Base-by-base conservation (phyloP, 2,113 vertebrate species). In the Platycercus adscitus region DNA sequence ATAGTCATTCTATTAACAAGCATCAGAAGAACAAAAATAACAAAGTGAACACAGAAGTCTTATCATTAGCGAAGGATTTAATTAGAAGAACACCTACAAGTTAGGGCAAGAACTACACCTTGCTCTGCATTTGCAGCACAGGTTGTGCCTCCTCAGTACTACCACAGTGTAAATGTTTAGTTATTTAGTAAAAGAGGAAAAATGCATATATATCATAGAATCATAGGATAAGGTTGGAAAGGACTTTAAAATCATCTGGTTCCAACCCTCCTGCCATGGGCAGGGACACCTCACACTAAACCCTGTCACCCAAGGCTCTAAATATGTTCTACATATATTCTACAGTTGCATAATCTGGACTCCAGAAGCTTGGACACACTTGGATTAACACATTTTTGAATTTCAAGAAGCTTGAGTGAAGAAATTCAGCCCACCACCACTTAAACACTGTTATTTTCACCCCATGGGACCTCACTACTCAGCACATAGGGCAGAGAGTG, bases 21-120 rank as follows among this genome's bases (percentile, higher is more conserved):
- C 4, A 75, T 81, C 37, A 53, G 61, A 88, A 92, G 33, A 66
- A 66, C 66, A 82, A 86, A 92, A 92, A 63, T 69, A 91, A 69
- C 0, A 0, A 87, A 88, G 41, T 55, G 49, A 85, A 89, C 1
- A 1, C 55, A 66, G 35, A 89, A 96, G 35, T 60, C 93, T 97
- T 96, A 96, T 94, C 93, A 88, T 77, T 91, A 81, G 53, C 23
- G 60, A 70, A 85, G 29, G 89, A 77, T 91, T 93, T 93, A 71
- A 86, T 94, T 89, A 89, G 95, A 95, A 91, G 94, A 95, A 79
- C 75, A 82, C 14, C 63, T 89, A 80, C 94, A 93, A 96, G 95
- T 93, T 76, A 75, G 79, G 91, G 82, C 94, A 96, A 60, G 91
- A 86, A 37, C 79, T 89, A 72, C 86, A 93, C 81, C 76, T 96